These are phyloP conservation scores for Mustelus asterias DNA, from an alignment of 2,113 vertebrate genomes.

Conservation along the genomic window DNA sequence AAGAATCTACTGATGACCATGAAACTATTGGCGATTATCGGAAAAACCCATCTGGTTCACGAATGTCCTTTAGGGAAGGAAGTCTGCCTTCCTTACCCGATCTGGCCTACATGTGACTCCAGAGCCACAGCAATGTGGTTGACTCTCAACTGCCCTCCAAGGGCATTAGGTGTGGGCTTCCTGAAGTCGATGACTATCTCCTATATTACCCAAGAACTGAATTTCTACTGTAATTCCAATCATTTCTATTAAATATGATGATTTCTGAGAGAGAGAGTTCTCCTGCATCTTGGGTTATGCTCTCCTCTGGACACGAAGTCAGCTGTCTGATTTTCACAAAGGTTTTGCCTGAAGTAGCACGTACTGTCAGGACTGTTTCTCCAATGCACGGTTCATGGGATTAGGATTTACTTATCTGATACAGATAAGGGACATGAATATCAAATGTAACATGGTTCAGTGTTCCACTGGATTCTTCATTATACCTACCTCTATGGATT, in stretches of 20 bases:
- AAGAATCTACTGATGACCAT: too few species aligned
- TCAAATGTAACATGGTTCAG: not conserved
- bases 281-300: not conserved
- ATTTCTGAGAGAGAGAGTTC: not conserved
- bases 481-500: not conserved
- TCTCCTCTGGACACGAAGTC: not conserved
- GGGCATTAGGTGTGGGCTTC: too few species aligned
- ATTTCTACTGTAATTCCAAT: not conserved
- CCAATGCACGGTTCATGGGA: too few species aligned
- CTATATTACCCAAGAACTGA: not conserved
- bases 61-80: too few species aligned
- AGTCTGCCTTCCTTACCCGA: too few species aligned
- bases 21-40: too few species aligned
- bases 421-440: not conserved
- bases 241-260: not conserved
- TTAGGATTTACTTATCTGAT: not conserved
- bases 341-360: not conserved
- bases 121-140: too few species aligned
- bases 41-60: too few species aligned
- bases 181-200: too few species aligned
- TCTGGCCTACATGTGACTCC: too few species aligned
- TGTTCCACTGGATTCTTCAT: not conserved
- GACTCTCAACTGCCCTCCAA: too few species aligned
- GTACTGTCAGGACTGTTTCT: not conserved
- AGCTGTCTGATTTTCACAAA: not conserved